A percentile compares a stretch with the other conserved stretches of the same genome.
phyloP scores from a whole-genome alignment of 37 sponge, comb jelly and placozoan genomes.

The Crambe crambe region DNA sequence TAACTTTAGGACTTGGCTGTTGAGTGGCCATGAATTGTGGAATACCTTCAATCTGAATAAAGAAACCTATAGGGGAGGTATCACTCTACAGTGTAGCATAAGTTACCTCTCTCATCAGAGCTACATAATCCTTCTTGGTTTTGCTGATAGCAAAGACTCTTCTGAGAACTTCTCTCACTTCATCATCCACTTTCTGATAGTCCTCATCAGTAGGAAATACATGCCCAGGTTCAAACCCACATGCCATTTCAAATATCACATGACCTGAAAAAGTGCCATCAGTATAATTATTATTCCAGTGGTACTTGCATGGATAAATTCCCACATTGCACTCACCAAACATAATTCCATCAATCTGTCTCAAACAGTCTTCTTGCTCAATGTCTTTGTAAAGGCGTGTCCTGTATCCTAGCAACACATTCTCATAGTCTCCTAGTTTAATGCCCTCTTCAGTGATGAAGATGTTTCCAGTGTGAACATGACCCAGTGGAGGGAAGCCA shows the following conservation, averaged over 20 bases:
- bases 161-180: too few relatives aligned
- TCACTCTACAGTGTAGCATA: too few relatives aligned
- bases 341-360: constrained; percentile 33
- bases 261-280: constrained; percentile 57
- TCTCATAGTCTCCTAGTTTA: constrained; percentile 53
- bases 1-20: too few relatives aligned
- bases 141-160: too few relatives aligned
- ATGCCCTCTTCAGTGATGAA: neutral
- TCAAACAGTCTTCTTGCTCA: neutral
- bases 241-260: neutral
- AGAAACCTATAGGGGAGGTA: too few relatives aligned
- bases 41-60: too few relatives aligned
- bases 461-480: neutral
- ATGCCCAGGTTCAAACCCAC: neutral
- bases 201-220: neutral
- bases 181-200: too few relatives aligned
- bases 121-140: too few relatives aligned
- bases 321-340: constrained; percentile 70
- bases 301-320: too few relatives aligned
- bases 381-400: constrained; percentile 16
- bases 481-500: neutral
- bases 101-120: too few relatives aligned
- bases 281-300: too few relatives aligned
- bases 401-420: constrained; percentile 58
- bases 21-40: too few relatives aligned